These are phyloP conservation scores for Hassar affinis DNA, from an alignment of 2,113 vertebrate genomes.

Conservation along the genomic window DNA sequence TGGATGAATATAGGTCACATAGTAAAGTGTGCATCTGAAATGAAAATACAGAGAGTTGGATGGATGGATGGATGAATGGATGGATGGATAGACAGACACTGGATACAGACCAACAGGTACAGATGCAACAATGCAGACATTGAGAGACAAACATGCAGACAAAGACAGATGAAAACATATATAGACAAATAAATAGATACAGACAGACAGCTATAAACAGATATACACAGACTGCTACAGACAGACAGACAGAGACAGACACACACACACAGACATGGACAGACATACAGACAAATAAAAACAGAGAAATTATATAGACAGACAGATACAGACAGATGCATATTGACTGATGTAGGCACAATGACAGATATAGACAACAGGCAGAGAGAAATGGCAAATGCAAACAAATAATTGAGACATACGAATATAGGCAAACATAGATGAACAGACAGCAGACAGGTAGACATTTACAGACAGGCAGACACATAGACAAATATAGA, in stretches of 20 bases:
- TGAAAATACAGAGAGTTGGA: background rate
- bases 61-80: background rate
- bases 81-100: background rate
- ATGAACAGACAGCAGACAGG: background rate
- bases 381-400: no score
- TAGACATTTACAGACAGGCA: no score
- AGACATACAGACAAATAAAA: background rate
- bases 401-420: background rate
- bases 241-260: no score
- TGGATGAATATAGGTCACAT: conserved; percentile 32
- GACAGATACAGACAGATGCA: background rate
- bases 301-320: background rate
- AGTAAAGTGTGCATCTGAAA: background rate
- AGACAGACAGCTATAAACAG: background rate
- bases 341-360: background rate
- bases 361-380: no score
- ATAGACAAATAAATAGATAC: background rate
- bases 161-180: background rate
- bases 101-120: background rate
- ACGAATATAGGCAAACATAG: background rate
- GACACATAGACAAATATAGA: no score
- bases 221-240: background rate
- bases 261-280: background rate
- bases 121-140: no score
- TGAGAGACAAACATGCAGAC: no score